Evolutionary conservation across 2,888 invertebrate genomes (phyloP), one percentile per base, ranked within the genome.

Genomic region (Capitulum mitella): DNA sequence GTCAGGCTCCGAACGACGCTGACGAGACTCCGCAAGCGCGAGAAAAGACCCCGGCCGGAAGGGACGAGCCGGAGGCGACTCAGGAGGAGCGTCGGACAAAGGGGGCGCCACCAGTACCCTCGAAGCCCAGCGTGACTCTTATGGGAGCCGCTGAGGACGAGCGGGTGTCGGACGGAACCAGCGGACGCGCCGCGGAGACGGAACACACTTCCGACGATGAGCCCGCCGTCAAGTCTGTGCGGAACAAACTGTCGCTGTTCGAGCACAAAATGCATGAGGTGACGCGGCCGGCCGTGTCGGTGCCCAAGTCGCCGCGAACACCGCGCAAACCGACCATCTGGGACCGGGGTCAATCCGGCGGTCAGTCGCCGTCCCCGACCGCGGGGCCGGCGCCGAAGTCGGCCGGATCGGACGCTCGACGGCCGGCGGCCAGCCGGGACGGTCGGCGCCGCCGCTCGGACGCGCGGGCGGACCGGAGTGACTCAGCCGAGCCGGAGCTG

Each of bases 261-360:
- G 70, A 70, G 70, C 37, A 70, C 40, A 70, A 70, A 26, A 70
- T 70, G 70, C 70, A 40, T 26, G 70, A 16, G 12, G 70, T 70
- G 26, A 40, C 70, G 2, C 19, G 26, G 26, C 22, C 70, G 29
- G 19, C 12, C 3, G 26, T 40, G 1, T 19, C 70, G 10, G 70
- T 26, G 29, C 26, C 29, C 26, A 40, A 40, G 12, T 70, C 70
- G 40, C 70, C 70, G 1, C 70, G 70, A 1, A 40, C 26, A 34
- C 70, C 37, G 40, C 5, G 70, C 3, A 70, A 70, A 26, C 26
- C 70, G 22, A 70, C 70, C 8, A 70, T 70, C 40, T 70, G 70
- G 70, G 70, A 70, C 70, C 34, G 22, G 40, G 70, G 19, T 2
- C 8, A 37, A 8, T 6, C 40, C 10, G 26, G 1, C 3, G 70